Evolutionary conservation across 2,113 vertebrate species (phyloP).

Genomic region (Lepisosteus osseus): DNA sequence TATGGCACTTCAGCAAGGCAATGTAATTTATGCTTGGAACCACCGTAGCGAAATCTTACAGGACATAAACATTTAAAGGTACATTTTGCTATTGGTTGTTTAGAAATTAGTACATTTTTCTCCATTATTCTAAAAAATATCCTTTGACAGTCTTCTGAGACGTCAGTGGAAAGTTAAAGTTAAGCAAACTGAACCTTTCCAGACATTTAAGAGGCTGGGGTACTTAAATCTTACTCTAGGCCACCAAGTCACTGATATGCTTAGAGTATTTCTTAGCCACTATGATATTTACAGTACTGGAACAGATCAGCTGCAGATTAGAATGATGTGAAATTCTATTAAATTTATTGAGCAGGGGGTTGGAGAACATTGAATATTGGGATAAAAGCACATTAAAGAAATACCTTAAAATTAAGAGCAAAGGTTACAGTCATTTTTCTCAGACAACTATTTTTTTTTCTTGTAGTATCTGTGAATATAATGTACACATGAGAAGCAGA

Average conservation of each 20-base stretch:
- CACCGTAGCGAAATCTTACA: conserved; percentile 58
- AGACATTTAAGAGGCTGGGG: neutral
- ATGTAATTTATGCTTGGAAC: conserved; percentile 63
- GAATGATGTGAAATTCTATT: no score
- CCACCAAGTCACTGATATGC: neutral
- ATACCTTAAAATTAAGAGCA: neutral
- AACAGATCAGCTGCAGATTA: neutral
- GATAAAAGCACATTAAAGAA: neutral
- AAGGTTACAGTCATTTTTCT: neutral
- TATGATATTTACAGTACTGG: neutral
- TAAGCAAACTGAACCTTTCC: conserved; percentile 12
- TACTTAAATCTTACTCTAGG: no score
- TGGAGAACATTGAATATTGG: no score
- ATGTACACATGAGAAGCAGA: neutral
- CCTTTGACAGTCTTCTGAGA: conserved; percentile 35
- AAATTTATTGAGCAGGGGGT: no score
- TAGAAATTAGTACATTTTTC: conserved; percentile 54
- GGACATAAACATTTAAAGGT: conserved; percentile 28
- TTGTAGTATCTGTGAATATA: neutral
- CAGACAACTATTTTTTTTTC: neutral
- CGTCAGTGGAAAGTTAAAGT: conserved; percentile 31
- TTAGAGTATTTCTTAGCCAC: neutral
- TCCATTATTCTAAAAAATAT: conserved; percentile 48
- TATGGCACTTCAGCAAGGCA: conserved; percentile 58
- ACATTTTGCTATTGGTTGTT: conserved; percentile 53